Evolutionary conservation across 2,113 vertebrate species (phyloP), one percentile per base, ranked within the genome.

Genomic region (Nothobranchius furzeri): DNA sequence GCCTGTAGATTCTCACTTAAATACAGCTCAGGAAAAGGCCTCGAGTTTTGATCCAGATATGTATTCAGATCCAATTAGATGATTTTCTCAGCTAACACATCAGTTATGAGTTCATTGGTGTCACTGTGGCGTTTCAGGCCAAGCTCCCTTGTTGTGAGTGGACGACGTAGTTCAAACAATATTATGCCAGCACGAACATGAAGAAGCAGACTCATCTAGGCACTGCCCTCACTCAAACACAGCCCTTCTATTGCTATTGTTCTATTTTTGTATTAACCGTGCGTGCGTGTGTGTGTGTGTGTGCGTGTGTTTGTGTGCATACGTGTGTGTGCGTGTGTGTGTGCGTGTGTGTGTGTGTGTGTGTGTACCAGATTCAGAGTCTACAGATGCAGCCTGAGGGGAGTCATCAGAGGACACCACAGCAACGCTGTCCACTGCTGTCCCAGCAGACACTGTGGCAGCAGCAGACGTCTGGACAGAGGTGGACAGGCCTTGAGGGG

Each of bases 331-430:
- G 30, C 50, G 30, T 37, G 53, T 15, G 53, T 15, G 55, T 14
- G 17, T 24, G 2, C 13, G 10, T 46, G 12, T 66, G 57, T 62
- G 55, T 35, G 40, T 7, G 30, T 50, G 30, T 43, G 53, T 5
- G 47, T 11, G 2, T 4, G 87, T 81, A 98, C 96, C 91, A 63
- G 93, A 84, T 65, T 78, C 71, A 35, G 86, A 51, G 13, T 93
- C 92, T 51, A 81, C 63, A 62, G 92, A 86, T 3, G 61, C 49
- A 55, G 86, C 69, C 79, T 95, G 94, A 1, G 90, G 63, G 30
- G 95, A 79, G n/a, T 97, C 95, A 14, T 75, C 78, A 42, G 95
- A 90, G 60, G 97, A 96, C 60, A 98, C 96, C 79, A 97, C 94
- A 10, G 95, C 94, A 54, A 98, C 95, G n/a, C 93, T 91, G 73